phyloP scores from a whole-genome alignment of 92 coral and sea anemone species.

The Galaxea fascicularis region DNA sequence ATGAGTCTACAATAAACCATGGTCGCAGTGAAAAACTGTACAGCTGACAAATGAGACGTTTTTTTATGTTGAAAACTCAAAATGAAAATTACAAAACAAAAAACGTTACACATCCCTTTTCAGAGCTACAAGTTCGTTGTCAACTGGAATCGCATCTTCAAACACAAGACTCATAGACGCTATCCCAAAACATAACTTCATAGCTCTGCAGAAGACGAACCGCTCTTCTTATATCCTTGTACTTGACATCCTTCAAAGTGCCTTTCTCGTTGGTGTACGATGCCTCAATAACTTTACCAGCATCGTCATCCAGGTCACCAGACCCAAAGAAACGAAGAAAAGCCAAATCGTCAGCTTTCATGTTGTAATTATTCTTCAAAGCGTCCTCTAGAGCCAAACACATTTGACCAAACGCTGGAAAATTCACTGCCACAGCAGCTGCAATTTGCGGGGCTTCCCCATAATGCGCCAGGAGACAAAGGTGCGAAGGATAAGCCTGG shows the following conservation, averaged over 20 bases:
- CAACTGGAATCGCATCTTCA: not conserved
- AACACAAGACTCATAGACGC: not conserved
- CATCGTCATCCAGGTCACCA: conserved; percentile 30
- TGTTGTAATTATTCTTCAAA: conserved; percentile 31
- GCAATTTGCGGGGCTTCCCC: conserved; percentile 46
- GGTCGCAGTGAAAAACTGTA: no score
- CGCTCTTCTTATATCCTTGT: conserved; percentile 28
- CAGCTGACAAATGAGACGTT: no score
- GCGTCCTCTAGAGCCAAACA: conserved; percentile 28
- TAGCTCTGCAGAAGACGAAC: conserved; percentile 40
- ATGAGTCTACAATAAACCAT: no score
- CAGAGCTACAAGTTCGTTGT: no score
- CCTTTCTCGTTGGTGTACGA: not conserved
- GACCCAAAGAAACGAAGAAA: conserved; percentile 30
- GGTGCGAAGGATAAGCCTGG: conserved; percentile 34
- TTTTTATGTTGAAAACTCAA: no score
- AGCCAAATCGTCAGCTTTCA: conserved; percentile 32
- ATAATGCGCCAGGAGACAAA: conserved; percentile 29
- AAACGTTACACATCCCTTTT: no score
- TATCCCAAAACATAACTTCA: conserved; percentile 51
- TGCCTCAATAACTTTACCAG: conserved; percentile 29
- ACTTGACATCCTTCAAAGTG: not conserved
- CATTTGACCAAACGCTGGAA: conserved; percentile 39
- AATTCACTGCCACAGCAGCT: conserved; percentile 37
- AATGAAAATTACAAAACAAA: no score